Evolutionary conservation across 2,888 invertebrate species (phyloP), one percentile per base, ranked within the genome.

Genomic region (Orthosia gothica): DNA sequence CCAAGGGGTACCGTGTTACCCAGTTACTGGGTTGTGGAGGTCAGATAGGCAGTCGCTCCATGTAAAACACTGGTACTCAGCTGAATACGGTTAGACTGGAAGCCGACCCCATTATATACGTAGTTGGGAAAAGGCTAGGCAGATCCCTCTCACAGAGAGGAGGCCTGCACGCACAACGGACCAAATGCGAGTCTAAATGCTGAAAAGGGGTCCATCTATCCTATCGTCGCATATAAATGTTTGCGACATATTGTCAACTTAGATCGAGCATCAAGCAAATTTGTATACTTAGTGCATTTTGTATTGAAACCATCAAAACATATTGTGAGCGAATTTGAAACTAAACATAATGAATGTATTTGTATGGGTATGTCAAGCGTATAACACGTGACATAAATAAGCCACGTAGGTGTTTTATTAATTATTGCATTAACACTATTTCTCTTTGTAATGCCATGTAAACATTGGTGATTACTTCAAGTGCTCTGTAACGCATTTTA

Each of bases 281-380:
- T 40, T 47, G 3, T 45, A 49, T 54, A n/a, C n/a, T n/a, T n/a
- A 52, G 52, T 45, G 16, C 9, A 20, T 70, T 54, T 20, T 70
- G 18, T 7, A 26, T 26, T 47, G 26, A 45, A 61, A 16, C n/a
- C 2, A 45, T 61, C 45, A 61, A 45, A 40, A 61, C n/a, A 61
- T 45, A 12, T 20, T 20, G 57, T 15, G 16, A 32, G 26, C n/a
- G n/a, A n/a, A 18, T 59, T 32, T 59, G 26, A 59, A 20, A 20
- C n/a, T 59, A 40, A 59, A 59, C 40, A 58, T 58, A 59, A 59
- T 20, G n/a, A 20, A n/a, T 40, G 40, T 59, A 59, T n/a, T n/a
- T n/a, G n/a, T 26, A 26, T 45, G 59, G 32, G 16, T 32, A n/a
- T 58, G 5, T 12, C 59, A 59, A 40, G 40, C 59, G 13, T 0